These are phyloP conservation scores for Chlorops oryzae DNA, from an alignment of 1,140 invertebrate genomes.

Conservation along the genomic window DNA sequence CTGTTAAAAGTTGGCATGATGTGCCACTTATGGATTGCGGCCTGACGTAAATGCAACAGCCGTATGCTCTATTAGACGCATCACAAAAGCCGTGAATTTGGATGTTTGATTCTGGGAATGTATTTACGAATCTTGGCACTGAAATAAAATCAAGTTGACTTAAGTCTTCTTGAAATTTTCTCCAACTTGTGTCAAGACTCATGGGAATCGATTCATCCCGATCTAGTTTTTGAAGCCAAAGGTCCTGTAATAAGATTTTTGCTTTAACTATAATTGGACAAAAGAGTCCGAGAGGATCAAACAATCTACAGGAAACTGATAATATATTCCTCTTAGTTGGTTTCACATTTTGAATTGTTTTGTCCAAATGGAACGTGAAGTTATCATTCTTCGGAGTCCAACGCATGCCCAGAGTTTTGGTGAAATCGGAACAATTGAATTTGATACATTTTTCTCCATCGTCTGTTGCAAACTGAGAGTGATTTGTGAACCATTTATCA, in stretches of 20 bases:
- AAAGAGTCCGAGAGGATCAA: slow-evolving; percentile 37
- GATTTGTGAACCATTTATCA: slow-evolving; percentile 44
- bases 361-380: too few species aligned
- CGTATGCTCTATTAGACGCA: slow-evolving; percentile 1
- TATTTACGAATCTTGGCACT: neutral
- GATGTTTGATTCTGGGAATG: too few species aligned
- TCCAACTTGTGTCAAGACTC: slow-evolving; percentile 17
- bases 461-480: neutral
- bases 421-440: neutral
- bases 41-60: slow-evolving; percentile 3
- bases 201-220: slow-evolving; percentile 30
- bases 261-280: slow-evolving; percentile 33
- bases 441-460: neutral
- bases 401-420: neutral
- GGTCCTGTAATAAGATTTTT: slow-evolving; percentile 45
- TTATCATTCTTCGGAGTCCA: too few species aligned
- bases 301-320: slow-evolving; percentile 26
- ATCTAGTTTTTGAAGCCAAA: slow-evolving; percentile 33
- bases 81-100: too few species aligned
- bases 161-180: neutral
- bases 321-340: slow-evolving; percentile 31
- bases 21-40: neutral
- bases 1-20: neutral
- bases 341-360: slow-evolving; percentile 11
- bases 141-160: neutral